A percentile compares a stretch with the other conserved stretches of the same genome.
phyloP scores from a whole-genome alignment of 1,140 invertebrate genomes.

The Drosophila mauritiana region DNA sequence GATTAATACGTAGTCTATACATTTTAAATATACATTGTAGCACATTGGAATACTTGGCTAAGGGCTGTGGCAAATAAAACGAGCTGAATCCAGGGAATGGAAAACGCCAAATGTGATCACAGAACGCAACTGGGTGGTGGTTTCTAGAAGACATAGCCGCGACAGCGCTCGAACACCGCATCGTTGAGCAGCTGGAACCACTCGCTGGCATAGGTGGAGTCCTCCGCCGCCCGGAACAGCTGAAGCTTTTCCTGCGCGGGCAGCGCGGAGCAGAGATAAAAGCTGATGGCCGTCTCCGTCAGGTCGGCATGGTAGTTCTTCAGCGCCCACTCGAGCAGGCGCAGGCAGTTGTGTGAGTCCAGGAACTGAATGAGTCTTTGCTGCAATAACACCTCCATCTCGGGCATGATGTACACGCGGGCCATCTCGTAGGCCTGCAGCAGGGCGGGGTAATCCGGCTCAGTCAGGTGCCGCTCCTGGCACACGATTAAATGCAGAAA shows the following conservation, averaged over 20 bases:
- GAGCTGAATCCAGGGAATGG: slow-evolving; percentile 15
- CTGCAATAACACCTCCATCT: slow-evolving; percentile 68
- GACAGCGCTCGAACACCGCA: slow-evolving; percentile 74
- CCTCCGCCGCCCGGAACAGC: slow-evolving; percentile 75
- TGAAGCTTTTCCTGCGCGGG: slow-evolving; percentile 61
- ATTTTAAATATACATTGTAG: slow-evolving; percentile 32
- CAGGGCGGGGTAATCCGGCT: slow-evolving; percentile 66
- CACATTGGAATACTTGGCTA: slow-evolving; percentile 50
- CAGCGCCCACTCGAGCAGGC: slow-evolving; percentile 76
- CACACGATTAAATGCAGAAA: slow-evolving; percentile 77
- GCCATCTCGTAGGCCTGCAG: slow-evolving; percentile 82
- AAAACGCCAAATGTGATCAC: slow-evolving; percentile 38
- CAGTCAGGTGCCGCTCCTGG: slow-evolving; percentile 45
- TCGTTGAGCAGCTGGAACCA: slow-evolving; percentile 83
- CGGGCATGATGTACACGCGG: slow-evolving; percentile 79
- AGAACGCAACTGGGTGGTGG: slow-evolving; percentile 31
- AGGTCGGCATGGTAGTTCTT: slow-evolving; percentile 81
- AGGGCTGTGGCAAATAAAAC: slow-evolving; percentile 49
- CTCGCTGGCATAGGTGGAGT: slow-evolving; percentile 72
- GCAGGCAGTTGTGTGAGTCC: slow-evolving; percentile 68
- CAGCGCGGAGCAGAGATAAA: slow-evolving; percentile 72
- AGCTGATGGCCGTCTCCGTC: slow-evolving; percentile 78
- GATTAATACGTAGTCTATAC: slow-evolving; percentile 36
- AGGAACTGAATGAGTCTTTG: slow-evolving; percentile 66
- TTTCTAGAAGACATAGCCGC: slow-evolving; percentile 67